Percentiles rank a stretch among this genome's conserved stretches.
These are phyloP conservation scores for Euphonia xanthogaster DNA, from an alignment of 2,797 vertebrate genomes.

Conservation along the genomic window DNA sequence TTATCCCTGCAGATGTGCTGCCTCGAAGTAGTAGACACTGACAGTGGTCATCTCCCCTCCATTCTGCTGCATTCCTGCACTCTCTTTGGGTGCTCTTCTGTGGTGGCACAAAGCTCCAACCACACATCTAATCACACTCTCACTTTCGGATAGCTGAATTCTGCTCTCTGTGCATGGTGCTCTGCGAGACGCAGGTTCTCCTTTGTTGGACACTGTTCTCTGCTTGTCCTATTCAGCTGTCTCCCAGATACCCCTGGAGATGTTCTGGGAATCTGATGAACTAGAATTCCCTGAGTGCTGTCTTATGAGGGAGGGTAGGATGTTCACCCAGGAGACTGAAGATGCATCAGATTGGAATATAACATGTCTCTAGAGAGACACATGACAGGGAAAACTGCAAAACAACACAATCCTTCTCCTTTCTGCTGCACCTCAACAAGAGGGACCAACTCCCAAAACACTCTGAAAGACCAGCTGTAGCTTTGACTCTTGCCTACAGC, in stretches of 20 bases:
- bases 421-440: neutral
- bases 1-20: accelerated
- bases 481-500: neutral
- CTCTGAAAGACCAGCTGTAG: neutral
- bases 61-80: neutral
- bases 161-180: neutral
- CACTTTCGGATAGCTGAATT: neutral
- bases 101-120: neutral
- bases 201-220: neutral
- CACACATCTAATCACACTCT: neutral
- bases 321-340: neutral
- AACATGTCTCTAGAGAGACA: neutral
- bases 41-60: neutral
- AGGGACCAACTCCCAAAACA: neutral
- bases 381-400: neutral
- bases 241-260: neutral
- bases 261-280: neutral
- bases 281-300: accelerated
- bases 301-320: neutral
- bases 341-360: neutral
- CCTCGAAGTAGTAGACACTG: neutral
- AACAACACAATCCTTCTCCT: neutral
- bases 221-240: neutral
- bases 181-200: neutral
- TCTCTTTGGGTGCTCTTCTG: neutral